Percentiles rank a stretch among this genome's conserved stretches.
These are phyloP conservation scores for Aricia agestis DNA, from an alignment of 1,140 invertebrate genomes.

Conservation along the genomic window DNA sequence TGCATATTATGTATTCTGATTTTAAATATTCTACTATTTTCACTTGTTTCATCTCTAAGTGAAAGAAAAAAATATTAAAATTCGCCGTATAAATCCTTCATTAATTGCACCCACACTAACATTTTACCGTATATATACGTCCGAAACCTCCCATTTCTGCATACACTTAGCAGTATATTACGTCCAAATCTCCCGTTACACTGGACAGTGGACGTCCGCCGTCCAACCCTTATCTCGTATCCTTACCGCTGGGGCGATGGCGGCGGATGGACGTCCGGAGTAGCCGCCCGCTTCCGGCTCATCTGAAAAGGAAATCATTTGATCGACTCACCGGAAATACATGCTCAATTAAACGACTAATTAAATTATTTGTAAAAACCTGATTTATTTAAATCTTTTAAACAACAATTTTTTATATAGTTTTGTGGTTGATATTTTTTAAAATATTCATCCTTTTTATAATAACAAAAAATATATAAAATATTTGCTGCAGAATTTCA, in stretches of 20 bases:
- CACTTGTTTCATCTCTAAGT: neutral
- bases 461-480: too few species aligned
- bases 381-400: too few species aligned
- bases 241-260: neutral
- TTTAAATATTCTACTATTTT: too few species aligned
- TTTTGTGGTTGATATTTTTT: too few species aligned
- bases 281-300: constrained; percentile 32
- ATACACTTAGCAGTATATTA: neutral
- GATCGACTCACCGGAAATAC: constrained; percentile 2
- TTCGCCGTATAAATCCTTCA: neutral
- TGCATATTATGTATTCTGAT: too few species aligned
- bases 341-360: neutral
- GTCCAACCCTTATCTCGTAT: neutral
- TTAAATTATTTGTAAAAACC: neutral
- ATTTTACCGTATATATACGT: neutral
- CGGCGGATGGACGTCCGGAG: constrained; percentile 37
- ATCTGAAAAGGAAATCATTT: constrained; percentile 41
- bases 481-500: too few species aligned
- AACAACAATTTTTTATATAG: too few species aligned
- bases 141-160: neutral
- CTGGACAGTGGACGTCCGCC: neutral
- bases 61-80: neutral
- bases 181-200: neutral
- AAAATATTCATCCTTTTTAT: too few species aligned
- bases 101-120: neutral